Conservation (phyloP, 1,140 invertebrate genomes). For the Drosophila sucinea region DNA sequence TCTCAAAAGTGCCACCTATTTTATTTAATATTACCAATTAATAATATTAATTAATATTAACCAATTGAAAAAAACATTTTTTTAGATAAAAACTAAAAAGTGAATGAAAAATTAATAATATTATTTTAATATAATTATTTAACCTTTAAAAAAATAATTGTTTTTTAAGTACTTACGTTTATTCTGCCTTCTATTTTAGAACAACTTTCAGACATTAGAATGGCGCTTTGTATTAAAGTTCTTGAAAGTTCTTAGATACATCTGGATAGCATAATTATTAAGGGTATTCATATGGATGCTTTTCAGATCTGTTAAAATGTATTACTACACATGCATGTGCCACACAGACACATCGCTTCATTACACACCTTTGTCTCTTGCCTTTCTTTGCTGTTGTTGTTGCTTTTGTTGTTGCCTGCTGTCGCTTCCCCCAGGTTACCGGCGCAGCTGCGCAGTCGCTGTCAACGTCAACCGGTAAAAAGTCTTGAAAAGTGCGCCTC, state of each 20-base stretch:
- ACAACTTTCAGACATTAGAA: too few relatives aligned
- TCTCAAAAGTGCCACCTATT: too few relatives aligned
- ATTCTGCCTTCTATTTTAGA: too few relatives aligned
- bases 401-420: slow-evolving; percentile 65
- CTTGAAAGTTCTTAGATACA: not conserved
- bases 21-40: too few relatives aligned
- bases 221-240: too few relatives aligned
- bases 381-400: slow-evolving; percentile 88
- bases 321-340: not conserved
- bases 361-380: slow-evolving; percentile 83
- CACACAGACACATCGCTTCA: slow-evolving; percentile 33
- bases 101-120: too few relatives aligned
- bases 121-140: too few relatives aligned
- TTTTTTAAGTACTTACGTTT: too few relatives aligned
- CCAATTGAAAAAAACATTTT: too few relatives aligned
- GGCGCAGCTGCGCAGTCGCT: slow-evolving; percentile 35
- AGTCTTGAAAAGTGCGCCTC: slow-evolving; percentile 83
- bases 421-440: slow-evolving; percentile 31
- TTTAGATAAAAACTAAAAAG: too few relatives aligned
- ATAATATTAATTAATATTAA: too few relatives aligned
- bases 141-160: too few relatives aligned
- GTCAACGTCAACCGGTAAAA: slow-evolving; percentile 66
- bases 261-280: not conserved
- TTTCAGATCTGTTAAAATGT: not conserved
- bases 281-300: not conserved